Conservation (phyloP, 2,797 vertebrate genomes). For the Nannoperca obscura region DNA sequence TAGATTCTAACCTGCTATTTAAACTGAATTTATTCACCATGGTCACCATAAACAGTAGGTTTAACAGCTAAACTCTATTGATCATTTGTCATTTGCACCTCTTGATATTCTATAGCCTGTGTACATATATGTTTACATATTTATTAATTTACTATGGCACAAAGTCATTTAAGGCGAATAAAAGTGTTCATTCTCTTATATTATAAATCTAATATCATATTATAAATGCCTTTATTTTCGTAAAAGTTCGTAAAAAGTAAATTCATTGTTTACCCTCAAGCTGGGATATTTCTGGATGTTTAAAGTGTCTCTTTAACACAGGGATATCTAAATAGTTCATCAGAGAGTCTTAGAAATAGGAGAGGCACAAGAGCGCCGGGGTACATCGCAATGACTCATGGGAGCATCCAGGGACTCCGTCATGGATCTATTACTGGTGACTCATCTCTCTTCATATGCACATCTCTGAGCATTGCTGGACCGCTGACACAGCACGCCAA, state of each 20-base stretch:
- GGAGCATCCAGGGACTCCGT: rapidly evolving
- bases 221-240: not conserved
- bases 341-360: constrained; percentile 12
- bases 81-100: not conserved
- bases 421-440: not conserved
- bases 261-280: not conserved
- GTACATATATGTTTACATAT: not conserved
- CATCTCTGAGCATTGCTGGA: constrained; percentile 36
- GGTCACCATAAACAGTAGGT: not conserved
- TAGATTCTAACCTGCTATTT: not conserved
- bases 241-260: no score
- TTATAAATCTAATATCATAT: not conserved
- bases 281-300: not conserved
- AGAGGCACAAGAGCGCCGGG: not conserved
- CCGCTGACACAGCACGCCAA: constrained; percentile 53
- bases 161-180: not conserved
- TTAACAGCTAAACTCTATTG: not conserved
- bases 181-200: not conserved
- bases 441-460: not conserved
- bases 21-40: not conserved
- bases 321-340: not conserved
- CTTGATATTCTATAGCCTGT: not conserved
- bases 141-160: not conserved
- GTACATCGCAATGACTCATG: constrained; percentile 44
- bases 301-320: not conserved